Conservation (phyloP, 2,113 vertebrate genomes). For the Mormyrus iriodes region DNA sequence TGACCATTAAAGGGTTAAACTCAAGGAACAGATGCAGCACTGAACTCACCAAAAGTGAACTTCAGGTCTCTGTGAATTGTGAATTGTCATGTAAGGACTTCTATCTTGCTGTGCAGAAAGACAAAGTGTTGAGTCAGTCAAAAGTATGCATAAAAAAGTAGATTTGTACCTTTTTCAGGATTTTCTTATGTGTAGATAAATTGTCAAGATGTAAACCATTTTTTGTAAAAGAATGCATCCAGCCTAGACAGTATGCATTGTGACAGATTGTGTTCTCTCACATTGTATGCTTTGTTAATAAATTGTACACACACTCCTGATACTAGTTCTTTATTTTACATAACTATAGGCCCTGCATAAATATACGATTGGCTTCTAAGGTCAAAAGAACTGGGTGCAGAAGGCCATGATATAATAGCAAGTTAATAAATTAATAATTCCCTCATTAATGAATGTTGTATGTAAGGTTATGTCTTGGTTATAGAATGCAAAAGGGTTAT, state of each 20-base stretch:
- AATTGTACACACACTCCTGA: neutral
- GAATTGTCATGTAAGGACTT: constrained; percentile 10
- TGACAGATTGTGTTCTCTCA: neutral
- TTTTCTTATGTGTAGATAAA: neutral
- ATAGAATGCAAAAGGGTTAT: too few species aligned
- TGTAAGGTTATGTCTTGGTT: too few species aligned
- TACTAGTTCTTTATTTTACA: neutral
- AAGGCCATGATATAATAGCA: neutral
- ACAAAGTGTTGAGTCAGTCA: neutral
- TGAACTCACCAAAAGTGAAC: constrained; percentile 6
- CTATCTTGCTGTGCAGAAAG: neutral
- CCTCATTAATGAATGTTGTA: too few species aligned
- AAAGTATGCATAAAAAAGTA: constrained; percentile 6
- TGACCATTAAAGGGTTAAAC: neutral
- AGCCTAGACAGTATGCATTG: neutral
- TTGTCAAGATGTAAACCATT: neutral
- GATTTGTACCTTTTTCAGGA: neutral
- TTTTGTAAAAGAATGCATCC: neutral
- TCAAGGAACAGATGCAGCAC: neutral
- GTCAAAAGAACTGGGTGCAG: neutral
- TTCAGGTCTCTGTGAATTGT: neutral
- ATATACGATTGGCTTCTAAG: neutral
- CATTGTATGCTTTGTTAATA: neutral
- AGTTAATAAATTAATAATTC: neutral
- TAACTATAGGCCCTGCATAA: neutral